phyloP scores from a whole-genome alignment of 2,888 invertebrate species.

The Chloroclystis v-ata region DNA sequence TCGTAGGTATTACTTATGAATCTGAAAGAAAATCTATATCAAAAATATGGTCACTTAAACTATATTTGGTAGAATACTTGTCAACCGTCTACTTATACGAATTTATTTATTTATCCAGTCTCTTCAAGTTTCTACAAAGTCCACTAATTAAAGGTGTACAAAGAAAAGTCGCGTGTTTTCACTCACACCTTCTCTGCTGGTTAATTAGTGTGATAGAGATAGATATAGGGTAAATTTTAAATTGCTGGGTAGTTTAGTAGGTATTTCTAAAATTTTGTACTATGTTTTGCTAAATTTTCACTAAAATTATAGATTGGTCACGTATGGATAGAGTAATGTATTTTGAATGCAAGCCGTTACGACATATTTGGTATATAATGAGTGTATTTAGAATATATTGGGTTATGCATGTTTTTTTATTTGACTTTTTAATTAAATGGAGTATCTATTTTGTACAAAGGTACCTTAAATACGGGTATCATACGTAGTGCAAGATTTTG shows the following conservation, averaged over 20 bases:
- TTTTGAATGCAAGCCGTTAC: conserved; percentile 49
- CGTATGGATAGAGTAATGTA: conserved; percentile 55
- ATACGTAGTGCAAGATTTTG: conserved; percentile 51
- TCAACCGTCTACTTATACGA: conserved; percentile 31
- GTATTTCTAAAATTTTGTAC: conserved; percentile 78
- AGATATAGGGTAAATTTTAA: conserved; percentile 67
- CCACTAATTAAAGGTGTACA: conserved; percentile 53
- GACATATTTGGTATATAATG: conserved; percentile 42
- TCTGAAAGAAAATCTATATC: too few species aligned
- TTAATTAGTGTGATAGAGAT: conserved; percentile 69
- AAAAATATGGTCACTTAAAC: too few species aligned
- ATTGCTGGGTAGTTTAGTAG: conserved; percentile 74
- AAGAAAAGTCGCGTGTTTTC: conserved; percentile 32
- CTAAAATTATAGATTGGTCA: conserved; percentile 72
- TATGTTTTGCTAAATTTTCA: conserved; percentile 79
- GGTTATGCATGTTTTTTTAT: conserved; percentile 33
- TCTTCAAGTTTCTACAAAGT: conserved; percentile 20
- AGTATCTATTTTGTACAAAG: conserved; percentile 68
- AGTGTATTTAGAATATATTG: conserved; percentile 25
- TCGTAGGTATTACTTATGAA: too few species aligned
- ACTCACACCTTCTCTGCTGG: conserved; percentile 47
- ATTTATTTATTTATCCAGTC: conserved; percentile 26
- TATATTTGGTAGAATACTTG: conserved; percentile 1
- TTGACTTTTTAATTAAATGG: conserved; percentile 45
- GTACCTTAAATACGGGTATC: conserved; percentile 57